Conservation (phyloP, 2,888 invertebrate species). For the Eupithecia inturbata region DNA sequence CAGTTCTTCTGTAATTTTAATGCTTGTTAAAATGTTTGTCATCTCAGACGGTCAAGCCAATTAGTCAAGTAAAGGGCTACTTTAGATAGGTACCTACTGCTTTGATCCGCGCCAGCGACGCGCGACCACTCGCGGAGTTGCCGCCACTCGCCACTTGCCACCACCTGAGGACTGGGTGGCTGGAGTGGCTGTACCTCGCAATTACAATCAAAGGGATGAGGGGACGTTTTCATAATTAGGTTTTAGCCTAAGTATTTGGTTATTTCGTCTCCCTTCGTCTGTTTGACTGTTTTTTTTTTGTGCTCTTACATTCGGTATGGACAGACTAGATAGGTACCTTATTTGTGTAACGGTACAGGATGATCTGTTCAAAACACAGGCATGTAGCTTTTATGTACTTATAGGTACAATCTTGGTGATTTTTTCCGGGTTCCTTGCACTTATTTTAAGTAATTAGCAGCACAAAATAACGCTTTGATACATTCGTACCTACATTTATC, state of each 20-base stretch:
- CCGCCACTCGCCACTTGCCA: slow-evolving; percentile 14
- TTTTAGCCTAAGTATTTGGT: background rate
- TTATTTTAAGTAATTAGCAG: too few relatives aligned
- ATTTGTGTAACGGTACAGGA: background rate
- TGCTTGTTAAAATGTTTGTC: slow-evolving; percentile 20
- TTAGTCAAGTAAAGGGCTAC: slow-evolving; percentile 68
- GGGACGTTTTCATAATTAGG: slow-evolving; percentile 1
- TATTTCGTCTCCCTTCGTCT: background rate
- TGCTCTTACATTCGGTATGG: background rate
- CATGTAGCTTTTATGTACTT: background rate
- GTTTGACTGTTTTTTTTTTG: background rate
- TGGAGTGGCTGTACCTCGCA: background rate
- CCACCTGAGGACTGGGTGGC: slow-evolving; percentile 35
- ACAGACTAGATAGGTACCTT: background rate
- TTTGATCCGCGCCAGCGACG: slow-evolving; percentile 69
- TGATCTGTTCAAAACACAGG: background rate
- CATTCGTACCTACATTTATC: background rate
- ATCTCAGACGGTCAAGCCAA: slow-evolving; percentile 74
- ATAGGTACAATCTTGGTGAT: too few relatives aligned
- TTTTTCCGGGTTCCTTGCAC: too few relatives aligned
- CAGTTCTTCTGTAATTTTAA: slow-evolving; percentile 6
- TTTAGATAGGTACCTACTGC: slow-evolving; percentile 38
- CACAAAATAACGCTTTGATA: too few relatives aligned
- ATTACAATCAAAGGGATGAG: slow-evolving; percentile 8
- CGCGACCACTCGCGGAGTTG: slow-evolving; percentile 47